Evolutionary conservation across 2,113 vertebrate species (phyloP).

Genomic region (Erythrocercus mccallii): DNA sequence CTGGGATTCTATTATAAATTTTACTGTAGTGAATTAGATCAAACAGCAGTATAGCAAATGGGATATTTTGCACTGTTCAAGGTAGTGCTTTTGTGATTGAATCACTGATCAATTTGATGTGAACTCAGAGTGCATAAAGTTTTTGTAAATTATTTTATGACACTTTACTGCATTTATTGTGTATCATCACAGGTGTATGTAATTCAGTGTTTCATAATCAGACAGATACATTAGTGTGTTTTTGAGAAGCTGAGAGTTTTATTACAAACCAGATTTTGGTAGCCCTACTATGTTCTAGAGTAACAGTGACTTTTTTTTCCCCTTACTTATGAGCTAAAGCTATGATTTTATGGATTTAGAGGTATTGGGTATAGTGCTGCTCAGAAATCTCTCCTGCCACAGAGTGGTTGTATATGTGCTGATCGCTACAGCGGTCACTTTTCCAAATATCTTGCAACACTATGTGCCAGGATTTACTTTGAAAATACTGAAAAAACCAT

Average conservation of each 20-base stretch:
- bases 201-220: neutral
- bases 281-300: neutral
- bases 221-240: neutral
- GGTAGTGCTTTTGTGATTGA: neutral
- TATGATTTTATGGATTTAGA: neutral
- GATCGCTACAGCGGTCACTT: neutral
- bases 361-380: neutral
- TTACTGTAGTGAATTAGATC: neutral
- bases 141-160: neutral
- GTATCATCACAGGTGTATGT: neutral
- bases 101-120: neutral
- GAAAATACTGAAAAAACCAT: neutral
- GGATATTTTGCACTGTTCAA: neutral
- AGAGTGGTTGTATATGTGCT: neutral
- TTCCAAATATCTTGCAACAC: neutral
- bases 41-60: neutral
- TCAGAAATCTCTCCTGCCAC: neutral
- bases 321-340: neutral
- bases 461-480: neutral
- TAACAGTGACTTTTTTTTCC: neutral
- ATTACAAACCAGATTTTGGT: neutral
- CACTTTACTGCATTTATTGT: neutral
- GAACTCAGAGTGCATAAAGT: neutral
- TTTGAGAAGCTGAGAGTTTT: neutral
- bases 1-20: neutral